phyloP scores from a whole-genome alignment of 2,113 vertebrate genomes.

The Leptosomus discolor region DNA sequence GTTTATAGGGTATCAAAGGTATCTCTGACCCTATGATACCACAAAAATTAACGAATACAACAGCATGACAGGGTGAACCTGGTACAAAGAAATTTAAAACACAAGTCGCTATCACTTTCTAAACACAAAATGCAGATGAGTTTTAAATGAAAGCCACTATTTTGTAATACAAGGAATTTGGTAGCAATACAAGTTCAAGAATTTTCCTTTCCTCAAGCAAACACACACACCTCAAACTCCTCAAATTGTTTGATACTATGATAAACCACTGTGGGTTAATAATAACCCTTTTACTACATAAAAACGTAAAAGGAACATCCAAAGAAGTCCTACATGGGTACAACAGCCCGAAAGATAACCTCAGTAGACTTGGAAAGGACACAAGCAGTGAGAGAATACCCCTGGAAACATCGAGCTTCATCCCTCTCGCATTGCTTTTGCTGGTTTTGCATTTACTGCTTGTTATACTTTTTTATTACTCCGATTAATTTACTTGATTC shows the following conservation, averaged over 20 bases:
- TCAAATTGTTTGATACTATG: background rate
- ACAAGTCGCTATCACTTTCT: background rate
- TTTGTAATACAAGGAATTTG: background rate
- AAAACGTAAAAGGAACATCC: background rate
- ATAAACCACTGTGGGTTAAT: background rate
- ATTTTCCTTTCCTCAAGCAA: background rate
- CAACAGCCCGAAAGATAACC: background rate
- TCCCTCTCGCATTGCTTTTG: background rate
- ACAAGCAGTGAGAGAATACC: background rate
- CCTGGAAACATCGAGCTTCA: background rate
- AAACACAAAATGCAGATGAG: background rate
- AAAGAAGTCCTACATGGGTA: background rate
- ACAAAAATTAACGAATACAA: background rate
- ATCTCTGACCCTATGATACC: background rate
- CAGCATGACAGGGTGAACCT: background rate
- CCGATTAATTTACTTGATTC: background rate
- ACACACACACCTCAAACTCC: background rate
- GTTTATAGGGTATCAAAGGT: background rate
- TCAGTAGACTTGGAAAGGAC: background rate
- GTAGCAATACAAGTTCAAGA: background rate
- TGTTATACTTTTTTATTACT: background rate
- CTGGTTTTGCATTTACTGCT: background rate
- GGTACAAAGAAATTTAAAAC: background rate
- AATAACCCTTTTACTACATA: background rate
- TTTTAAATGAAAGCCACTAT: background rate